A percentile compares a stretch with the other conserved stretches of the same genome.
Conservation (phyloP, 2,113 vertebrate species). For the Prionailurus bengalensis region DNA sequence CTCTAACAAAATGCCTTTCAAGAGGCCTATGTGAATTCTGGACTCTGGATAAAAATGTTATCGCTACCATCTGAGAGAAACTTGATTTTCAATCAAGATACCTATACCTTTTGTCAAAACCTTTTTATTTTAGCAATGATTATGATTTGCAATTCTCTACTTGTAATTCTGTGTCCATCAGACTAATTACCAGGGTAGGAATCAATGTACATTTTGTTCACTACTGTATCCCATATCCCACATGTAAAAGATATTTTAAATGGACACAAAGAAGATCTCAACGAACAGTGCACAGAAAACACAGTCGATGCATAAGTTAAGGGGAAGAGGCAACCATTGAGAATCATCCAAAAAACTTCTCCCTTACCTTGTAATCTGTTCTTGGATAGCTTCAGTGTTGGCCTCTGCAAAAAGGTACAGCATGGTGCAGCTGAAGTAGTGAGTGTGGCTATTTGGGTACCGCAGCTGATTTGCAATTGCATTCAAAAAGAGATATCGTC, state of each 20-base stretch:
- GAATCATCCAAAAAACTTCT: background rate
- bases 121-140: background rate
- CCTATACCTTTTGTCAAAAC: background rate
- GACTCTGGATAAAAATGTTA: background rate
- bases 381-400: conserved; percentile 99
- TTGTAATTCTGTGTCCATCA: background rate
- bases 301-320: background rate
- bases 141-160: background rate
- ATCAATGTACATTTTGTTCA: background rate
- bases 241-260: background rate
- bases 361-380: conserved; percentile 97
- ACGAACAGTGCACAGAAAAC: background rate
- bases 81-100: background rate
- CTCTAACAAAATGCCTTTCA: background rate
- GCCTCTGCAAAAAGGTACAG: conserved; percentile 99
- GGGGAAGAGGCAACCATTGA: background rate
- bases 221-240: background rate
- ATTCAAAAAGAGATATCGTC: conserved; percentile 98
- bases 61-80: background rate
- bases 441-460: conserved; percentile 99
- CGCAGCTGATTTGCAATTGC: conserved; percentile 99
- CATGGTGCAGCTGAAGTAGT: conserved; percentile 99
- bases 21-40: background rate
- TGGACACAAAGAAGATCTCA: background rate
- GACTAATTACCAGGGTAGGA: background rate